A percentile compares a stretch with the other conserved stretches of the same genome.
phyloP scores from a whole-genome alignment of 2,888 invertebrate genomes.

The Lasioglossum vierecki region DNA sequence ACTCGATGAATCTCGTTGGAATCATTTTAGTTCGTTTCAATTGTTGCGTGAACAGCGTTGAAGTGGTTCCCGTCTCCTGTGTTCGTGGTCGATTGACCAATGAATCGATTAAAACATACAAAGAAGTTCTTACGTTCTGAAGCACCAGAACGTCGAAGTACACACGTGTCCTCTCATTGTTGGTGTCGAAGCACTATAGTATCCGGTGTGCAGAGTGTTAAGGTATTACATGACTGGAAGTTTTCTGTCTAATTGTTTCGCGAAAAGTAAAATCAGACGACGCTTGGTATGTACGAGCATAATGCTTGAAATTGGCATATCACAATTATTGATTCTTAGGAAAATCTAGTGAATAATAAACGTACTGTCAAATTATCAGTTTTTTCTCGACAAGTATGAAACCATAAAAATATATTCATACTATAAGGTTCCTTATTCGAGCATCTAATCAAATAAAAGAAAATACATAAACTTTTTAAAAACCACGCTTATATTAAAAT shows the following conservation, averaged over 20 bases:
- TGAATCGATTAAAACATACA: neutral
- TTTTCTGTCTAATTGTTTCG: neutral
- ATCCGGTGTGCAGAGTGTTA: neutral
- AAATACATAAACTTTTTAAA: too few relatives aligned
- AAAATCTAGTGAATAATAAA: too few relatives aligned
- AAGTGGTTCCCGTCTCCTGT: neutral
- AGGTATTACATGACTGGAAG: neutral
- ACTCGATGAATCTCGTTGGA: neutral
- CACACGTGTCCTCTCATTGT: neutral
- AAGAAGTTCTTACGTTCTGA: neutral
- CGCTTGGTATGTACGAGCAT: neutral
- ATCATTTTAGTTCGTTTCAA: neutral
- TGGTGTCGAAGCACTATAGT: conserved; percentile 1
- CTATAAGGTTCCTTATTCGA: too few relatives aligned
- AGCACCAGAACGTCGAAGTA: conserved; percentile 9
- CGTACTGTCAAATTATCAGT: too few relatives aligned
- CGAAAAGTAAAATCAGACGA: neutral
- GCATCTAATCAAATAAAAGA: neutral
- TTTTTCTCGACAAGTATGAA: too few relatives aligned
- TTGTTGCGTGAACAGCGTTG: neutral
- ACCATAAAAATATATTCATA: too few relatives aligned
- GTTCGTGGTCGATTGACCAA: conserved; percentile 8
- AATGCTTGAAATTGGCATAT: neutral
- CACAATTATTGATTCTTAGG: too few relatives aligned
- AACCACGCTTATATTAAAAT: too few relatives aligned